These are phyloP conservation scores for Mythimna pallens DNA, from an alignment of 2,888 invertebrate genomes.

Conservation along the genomic window DNA sequence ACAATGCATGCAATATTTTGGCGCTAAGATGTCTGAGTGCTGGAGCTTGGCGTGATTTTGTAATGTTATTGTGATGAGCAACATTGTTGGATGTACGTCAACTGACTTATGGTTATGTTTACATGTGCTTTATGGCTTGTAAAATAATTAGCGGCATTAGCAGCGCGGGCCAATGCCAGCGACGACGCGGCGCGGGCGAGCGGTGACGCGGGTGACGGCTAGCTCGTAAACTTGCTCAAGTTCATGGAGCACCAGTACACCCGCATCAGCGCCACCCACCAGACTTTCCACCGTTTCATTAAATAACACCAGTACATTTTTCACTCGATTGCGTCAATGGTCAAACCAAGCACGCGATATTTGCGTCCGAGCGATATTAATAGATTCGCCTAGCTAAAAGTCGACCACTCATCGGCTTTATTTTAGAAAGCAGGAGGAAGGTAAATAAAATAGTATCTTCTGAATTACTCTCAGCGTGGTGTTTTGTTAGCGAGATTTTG, in stretches of 20 bases:
- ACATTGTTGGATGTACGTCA: conserved; percentile 57
- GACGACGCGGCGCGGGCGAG: conserved; percentile 33
- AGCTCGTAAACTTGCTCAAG: conserved; percentile 77
- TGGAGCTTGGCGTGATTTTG: conserved; percentile 26
- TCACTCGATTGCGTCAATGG: conserved; percentile 89
- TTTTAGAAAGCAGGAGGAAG: conserved; percentile 85
- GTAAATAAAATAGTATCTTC: conserved; percentile 87
- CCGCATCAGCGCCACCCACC: conserved; percentile 74
- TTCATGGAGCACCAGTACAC: conserved; percentile 80
- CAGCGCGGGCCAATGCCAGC: conserved; percentile 58
- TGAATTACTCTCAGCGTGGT: conserved; percentile 78
- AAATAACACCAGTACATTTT: conserved; percentile 88
- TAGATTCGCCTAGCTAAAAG: conserved; percentile 87
- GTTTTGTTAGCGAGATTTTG: conserved; percentile 81
- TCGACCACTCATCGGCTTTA: conserved; percentile 86
- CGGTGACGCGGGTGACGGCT: conserved; percentile 59
- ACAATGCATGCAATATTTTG: conserved; percentile 40
- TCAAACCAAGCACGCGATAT: conserved; percentile 86
- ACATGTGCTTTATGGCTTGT: conserved; percentile 78
- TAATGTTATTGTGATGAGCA: conserved; percentile 47
- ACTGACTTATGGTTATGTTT: conserved; percentile 75
- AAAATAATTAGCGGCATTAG: conserved; percentile 71
- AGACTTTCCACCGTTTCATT: conserved; percentile 83
- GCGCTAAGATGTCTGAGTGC: conserved; percentile 34
- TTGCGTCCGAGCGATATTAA: conserved; percentile 87